phyloP scores from a whole-genome alignment of 2,113 vertebrate species.

The Tupaia tana region DNA sequence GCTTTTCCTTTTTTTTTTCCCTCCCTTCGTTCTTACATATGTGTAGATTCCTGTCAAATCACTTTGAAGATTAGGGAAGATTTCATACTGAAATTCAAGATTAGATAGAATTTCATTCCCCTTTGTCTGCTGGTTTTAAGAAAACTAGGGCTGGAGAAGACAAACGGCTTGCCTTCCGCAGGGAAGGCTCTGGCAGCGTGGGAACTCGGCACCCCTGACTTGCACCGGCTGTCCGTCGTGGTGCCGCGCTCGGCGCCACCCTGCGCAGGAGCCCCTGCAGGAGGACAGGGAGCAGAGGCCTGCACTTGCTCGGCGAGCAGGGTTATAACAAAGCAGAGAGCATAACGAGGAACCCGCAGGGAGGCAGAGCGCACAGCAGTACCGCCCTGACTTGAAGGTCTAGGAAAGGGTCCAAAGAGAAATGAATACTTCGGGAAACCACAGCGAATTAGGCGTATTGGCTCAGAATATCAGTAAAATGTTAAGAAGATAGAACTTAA shows the following conservation, averaged over 20 bases:
- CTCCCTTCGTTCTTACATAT: not conserved
- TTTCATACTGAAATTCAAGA: not conserved
- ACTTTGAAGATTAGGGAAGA: not conserved
- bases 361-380: not conserved
- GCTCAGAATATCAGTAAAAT: not conserved
- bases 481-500: not conserved
- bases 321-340: too few relatives aligned
- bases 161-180: not conserved
- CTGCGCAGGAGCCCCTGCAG: not conserved
- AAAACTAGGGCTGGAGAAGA: not conserved
- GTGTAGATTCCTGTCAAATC: not conserved
- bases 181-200: not conserved
- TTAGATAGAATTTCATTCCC: not conserved
- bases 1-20: not conserved
- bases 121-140: not conserved
- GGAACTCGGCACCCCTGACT: not conserved
- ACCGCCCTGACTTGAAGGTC: not conserved
- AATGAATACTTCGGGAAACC: not conserved
- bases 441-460: not conserved
- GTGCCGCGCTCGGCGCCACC: not conserved
- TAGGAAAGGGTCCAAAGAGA: not conserved
- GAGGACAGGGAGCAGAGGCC: not conserved
- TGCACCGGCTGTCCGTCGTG: not conserved
- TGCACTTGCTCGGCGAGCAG: too few relatives aligned
- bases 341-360: too few relatives aligned